Conservation (phyloP, 2,797 vertebrate genomes). For the Syngnathus acus region DNA sequence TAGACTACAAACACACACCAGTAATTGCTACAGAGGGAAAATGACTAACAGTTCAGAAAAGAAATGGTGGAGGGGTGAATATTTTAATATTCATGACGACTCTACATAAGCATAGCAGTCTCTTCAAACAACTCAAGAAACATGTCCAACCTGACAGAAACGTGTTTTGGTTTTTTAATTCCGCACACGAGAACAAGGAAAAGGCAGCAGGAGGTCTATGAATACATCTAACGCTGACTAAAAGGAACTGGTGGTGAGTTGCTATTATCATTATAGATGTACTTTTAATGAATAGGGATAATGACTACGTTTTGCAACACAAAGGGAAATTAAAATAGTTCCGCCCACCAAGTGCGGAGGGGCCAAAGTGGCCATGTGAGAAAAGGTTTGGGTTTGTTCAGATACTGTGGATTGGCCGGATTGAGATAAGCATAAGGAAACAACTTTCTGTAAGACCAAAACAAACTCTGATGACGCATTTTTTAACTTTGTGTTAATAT, state of each 20-base stretch:
- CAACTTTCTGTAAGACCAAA: background rate
- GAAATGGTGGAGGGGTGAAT: conserved; percentile 4
- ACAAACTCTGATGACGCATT: background rate
- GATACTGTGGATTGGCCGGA: too few species aligned
- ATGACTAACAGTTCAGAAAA: conserved; percentile 19
- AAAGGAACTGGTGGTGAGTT: background rate
- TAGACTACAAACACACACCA: background rate
- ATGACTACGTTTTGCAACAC: background rate
- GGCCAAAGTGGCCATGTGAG: too few species aligned
- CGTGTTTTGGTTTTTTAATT: background rate
- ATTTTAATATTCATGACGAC: conserved; percentile 16
- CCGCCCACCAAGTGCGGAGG: too few species aligned
- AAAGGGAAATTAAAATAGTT: background rate
- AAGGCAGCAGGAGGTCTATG: background rate
- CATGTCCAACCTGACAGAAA: background rate
- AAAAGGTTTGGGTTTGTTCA: too few species aligned
- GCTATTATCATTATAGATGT: background rate
- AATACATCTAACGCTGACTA: background rate
- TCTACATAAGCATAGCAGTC: conserved; percentile 8
- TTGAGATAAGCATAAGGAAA: too few species aligned
- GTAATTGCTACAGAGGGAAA: conserved; percentile 14
- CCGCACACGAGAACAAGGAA: background rate
- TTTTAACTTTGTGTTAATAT: background rate
- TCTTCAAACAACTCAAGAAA: conserved; percentile 8
- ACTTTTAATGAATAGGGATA: background rate